phyloP scores from a whole-genome alignment of 35 echinoderm and acorn worm genomes.

The Ophioderma brevispina region DNA sequence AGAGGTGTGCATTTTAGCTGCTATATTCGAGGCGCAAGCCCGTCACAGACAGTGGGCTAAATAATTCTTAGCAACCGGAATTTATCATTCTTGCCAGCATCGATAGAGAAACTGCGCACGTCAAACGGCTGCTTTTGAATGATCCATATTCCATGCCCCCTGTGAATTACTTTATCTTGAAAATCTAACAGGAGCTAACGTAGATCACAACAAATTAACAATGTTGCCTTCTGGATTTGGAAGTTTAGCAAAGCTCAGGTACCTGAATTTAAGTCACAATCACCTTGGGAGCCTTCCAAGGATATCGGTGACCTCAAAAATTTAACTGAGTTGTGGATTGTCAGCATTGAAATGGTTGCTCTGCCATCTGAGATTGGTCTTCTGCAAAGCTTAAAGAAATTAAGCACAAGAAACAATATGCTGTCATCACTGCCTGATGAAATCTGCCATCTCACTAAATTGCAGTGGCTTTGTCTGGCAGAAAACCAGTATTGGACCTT shows the following conservation, averaged over 20 bases:
- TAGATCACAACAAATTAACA: constrained; percentile 91
- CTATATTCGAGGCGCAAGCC: too few species aligned
- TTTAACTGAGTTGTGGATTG: constrained; percentile 80
- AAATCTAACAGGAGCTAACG: constrained; percentile 70
- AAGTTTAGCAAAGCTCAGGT: constrained; percentile 64
- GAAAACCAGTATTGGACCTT: constrained; percentile 55
- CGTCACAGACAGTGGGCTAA: too few species aligned
- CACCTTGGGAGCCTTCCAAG: constrained; percentile 71
- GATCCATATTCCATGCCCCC: constrained; percentile 95
- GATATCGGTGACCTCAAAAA: constrained; percentile 92
- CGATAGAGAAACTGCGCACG: constrained; percentile 52
- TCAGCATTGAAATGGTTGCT: constrained; percentile 53
- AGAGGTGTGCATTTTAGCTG: too few species aligned
- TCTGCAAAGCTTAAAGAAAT: constrained; percentile 63
- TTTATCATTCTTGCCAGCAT: constrained; percentile 68
- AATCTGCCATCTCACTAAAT: constrained; percentile 48
- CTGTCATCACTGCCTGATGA: constrained; percentile 66
- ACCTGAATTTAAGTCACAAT: constrained; percentile 92
- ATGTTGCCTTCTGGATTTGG: constrained; percentile 87
- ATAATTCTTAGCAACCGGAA: constrained; percentile 88
- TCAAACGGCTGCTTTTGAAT: constrained; percentile 84
- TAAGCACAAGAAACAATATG: constrained; percentile 82
- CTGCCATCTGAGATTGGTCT: constrained; percentile 82
- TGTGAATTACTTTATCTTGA: constrained; percentile 68
- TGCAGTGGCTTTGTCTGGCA: constrained; percentile 83